These are phyloP conservation scores for Caenorhabditis virilis DNA, from an alignment of 2,888 invertebrate species.

Conservation along the genomic window DNA sequence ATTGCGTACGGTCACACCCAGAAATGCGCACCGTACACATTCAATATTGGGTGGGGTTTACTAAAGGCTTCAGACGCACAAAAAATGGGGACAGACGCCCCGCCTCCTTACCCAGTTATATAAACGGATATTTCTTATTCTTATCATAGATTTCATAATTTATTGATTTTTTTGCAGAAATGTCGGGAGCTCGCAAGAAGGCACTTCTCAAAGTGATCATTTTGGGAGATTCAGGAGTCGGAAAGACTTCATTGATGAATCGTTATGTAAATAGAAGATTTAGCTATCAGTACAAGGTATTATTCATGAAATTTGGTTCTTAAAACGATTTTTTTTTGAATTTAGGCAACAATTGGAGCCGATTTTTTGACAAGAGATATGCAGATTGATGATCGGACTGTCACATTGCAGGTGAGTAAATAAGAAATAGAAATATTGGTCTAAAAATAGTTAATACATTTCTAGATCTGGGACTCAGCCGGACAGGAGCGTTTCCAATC, in stretches of 20 bases:
- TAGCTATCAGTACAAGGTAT: conserved; percentile 92
- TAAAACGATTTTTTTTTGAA: conserved; percentile 1
- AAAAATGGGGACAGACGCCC: too few relatives aligned
- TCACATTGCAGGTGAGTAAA: conserved; percentile 83
- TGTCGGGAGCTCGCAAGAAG: conserved; percentile 62
- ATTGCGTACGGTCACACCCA: too few relatives aligned
- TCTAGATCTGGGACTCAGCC: conserved; percentile 96
- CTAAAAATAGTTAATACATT: conserved; percentile 3
- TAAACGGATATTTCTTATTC: too few relatives aligned
- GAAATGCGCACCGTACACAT: too few relatives aligned
- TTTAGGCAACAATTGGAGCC: conserved; percentile 91
- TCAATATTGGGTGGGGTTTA: too few relatives aligned
- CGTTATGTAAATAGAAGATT: conserved; percentile 99
- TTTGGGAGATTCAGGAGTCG: conserved; percentile 77
- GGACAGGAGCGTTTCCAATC: conserved; percentile 99
- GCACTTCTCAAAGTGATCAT: conserved; percentile 65
- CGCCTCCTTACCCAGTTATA: too few relatives aligned
- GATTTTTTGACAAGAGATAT: conserved; percentile 98
- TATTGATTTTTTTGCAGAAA: conserved; percentile 12
- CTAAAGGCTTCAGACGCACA: too few relatives aligned
- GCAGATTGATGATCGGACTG: conserved; percentile 92
- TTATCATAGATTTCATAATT: background rate
- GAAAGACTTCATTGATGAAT: conserved; percentile 99
- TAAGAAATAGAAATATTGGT: background rate
- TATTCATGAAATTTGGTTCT: background rate